Evolutionary conservation across 2,888 invertebrate genomes (phyloP), one percentile per base, ranked within the genome.

Genomic region (Stramonita haemastoma): DNA sequence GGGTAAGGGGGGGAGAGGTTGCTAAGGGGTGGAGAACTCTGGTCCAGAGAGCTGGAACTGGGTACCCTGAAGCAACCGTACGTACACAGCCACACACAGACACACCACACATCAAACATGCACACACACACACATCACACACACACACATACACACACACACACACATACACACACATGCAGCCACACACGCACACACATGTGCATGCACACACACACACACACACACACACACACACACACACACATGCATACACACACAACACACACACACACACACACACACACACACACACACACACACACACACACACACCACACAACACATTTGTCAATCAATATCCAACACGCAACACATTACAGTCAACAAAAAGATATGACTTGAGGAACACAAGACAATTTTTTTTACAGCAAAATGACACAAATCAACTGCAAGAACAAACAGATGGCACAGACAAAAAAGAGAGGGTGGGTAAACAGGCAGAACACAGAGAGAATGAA

Each of bases 1-100:
- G 96, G 95, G 93, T 96, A 96, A 11, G 96, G 96, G 73, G 96
- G 96, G 79, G 96, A 95, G 90, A 95, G 94, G 79, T 94, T 95
- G 85, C 94, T 93, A 36, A 94, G 94, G 73, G 94, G 95, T 34
- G 93, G 95, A 87, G 94, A 95, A 93, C 92, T 95, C 91, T 96
- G 95, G 90, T 96, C 95, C 90, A 95, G 92, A 89, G 96, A 93
- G 91, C 94, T 91, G 92, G 95, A 94, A 89, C 93, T 93, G 66
- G 93, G 91, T 13, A 93, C 93, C 94, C 95, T 95, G 93, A 36
- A 87, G 56, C 46, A 87, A 83, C 6, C 34, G 17, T 66, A 66
- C 29, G 22, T 36, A 83, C 81, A 83, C 46, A 83, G 36, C 22
- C 81, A 83, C 81, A 83, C 81, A 26, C 81, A 83, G 2, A 17